These are phyloP conservation scores for Leuciscus idus DNA, from an alignment of 2,113 vertebrate species.

Conservation along the genomic window DNA sequence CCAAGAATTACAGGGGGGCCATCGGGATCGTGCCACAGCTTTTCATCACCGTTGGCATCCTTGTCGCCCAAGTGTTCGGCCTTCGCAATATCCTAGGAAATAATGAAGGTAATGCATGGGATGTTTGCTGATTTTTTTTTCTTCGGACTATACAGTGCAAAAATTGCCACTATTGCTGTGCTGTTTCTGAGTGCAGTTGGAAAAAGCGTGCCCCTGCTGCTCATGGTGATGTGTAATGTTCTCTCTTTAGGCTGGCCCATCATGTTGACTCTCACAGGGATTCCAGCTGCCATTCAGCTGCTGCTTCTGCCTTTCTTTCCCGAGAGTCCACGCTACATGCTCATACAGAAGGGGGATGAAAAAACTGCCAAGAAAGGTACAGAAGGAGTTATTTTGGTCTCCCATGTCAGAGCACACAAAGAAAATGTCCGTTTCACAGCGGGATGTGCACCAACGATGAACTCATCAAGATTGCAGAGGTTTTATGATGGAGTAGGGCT, in stretches of 20 bases:
- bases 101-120: conserved; percentile 68
- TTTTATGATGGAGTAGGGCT: neutral
- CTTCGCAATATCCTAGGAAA: conserved; percentile 82
- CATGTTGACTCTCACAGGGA: conserved; percentile 84
- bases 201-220: neutral
- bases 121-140: neutral
- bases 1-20: conserved; percentile 89
- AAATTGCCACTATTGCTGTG: neutral
- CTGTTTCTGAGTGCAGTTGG: neutral
- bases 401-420: neutral
- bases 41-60: conserved; percentile 92
- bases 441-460: neutral
- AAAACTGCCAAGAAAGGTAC: conserved; percentile 78
- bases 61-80: conserved; percentile 87
- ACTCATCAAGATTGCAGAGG: neutral
- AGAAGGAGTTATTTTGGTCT: conserved; percentile 14
- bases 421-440: neutral
- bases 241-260: conserved; percentile 84
- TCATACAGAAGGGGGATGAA: conserved; percentile 83
- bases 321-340: conserved; percentile 89
- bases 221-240: conserved; percentile 30
- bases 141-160: neutral
- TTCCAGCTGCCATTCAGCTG: conserved; percentile 84
- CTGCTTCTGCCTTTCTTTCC: conserved; percentile 87
- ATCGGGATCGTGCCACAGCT: conserved; percentile 87